Evolutionary conservation across 2,888 invertebrate genomes (phyloP).

Genomic region (Sinodicranocentrus sp.): DNA sequence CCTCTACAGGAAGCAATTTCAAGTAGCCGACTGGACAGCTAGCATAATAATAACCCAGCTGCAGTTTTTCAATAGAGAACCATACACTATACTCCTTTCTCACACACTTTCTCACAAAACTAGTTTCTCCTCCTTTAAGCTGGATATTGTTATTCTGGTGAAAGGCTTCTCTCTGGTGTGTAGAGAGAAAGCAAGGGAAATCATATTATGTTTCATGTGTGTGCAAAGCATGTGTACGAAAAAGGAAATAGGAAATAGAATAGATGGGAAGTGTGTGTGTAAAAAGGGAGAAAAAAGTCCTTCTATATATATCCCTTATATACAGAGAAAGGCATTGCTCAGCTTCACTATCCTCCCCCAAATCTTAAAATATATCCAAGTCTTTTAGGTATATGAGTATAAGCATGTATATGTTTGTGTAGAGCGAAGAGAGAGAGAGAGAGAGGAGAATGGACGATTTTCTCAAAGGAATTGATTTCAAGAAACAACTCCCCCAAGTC

Average conservation of each 20-base stretch:
- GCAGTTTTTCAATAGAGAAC: constrained; percentile 6
- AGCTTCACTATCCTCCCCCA: background rate
- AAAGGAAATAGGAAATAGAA: constrained; percentile 53
- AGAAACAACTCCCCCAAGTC: too few species aligned
- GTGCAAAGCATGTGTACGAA: constrained; percentile 31
- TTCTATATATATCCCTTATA: too few species aligned
- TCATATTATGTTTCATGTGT: constrained; percentile 59
- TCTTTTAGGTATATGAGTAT: background rate
- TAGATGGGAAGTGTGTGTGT: constrained; percentile 50
- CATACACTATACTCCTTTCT: background rate
- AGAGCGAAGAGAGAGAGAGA: constrained; percentile 41
- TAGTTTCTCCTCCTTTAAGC: background rate
- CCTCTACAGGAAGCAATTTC: constrained; percentile 64
- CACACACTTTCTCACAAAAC: background rate
- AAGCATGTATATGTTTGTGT: constrained; percentile 9
- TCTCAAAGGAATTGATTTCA: constrained; percentile 68
- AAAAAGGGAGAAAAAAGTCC: constrained; percentile 35
- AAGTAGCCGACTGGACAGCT: constrained; percentile 61
- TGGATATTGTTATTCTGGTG: constrained; percentile 4
- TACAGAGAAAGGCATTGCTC: constrained; percentile 38
- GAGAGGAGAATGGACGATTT: constrained; percentile 53
- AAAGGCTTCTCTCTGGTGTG: background rate
- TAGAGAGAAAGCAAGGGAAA: constrained; percentile 52
- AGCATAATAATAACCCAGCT: constrained; percentile 51
- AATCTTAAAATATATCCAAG: background rate